Evolutionary conservation across 2,888 invertebrate species (phyloP).

Genomic region (Quadriops clusia): DNA sequence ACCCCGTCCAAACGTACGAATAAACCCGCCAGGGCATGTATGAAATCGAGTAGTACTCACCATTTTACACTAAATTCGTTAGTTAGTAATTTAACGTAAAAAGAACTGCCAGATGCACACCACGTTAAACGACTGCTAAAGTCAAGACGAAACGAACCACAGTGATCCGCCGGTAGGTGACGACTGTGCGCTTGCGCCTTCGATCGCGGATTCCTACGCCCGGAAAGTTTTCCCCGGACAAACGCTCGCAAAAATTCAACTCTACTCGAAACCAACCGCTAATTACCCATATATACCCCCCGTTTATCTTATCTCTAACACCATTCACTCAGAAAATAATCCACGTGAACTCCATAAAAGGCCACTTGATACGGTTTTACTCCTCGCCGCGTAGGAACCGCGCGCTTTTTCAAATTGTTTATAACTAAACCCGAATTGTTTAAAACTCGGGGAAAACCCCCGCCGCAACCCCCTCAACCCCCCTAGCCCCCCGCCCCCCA

Average conservation of each 20-base stretch:
- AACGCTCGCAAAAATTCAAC: too few relatives aligned
- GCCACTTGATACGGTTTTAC: too few relatives aligned
- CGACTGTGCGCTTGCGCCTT: constrained; percentile 31
- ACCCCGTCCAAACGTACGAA: neutral
- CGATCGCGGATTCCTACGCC: constrained; percentile 13
- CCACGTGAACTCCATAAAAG: too few relatives aligned
- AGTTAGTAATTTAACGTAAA: constrained; percentile 25
- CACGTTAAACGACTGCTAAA: constrained; percentile 27
- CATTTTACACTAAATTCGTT: constrained; percentile 31
- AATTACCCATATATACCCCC: too few relatives aligned
- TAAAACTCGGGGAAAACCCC: constrained; percentile 1
- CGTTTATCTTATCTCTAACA: too few relatives aligned
- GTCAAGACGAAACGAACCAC: constrained; percentile 35
- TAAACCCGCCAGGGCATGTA: constrained; percentile 1
- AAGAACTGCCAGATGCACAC: constrained; percentile 31
- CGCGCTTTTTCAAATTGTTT: constrained; percentile 24
- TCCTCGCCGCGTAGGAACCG: constrained; percentile 20
- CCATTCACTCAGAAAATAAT: too few relatives aligned
- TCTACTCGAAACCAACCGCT: too few relatives aligned
- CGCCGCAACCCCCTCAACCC: too few relatives aligned
- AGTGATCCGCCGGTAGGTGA: constrained; percentile 34
- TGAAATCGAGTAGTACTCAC: constrained; percentile 23
- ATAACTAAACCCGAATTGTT: constrained; percentile 12
- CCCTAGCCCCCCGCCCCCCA: too few relatives aligned
- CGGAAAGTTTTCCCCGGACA: constrained; percentile 7